Evolutionary conservation across 1,140 invertebrate genomes (phyloP), one percentile per base, ranked within the genome.

Genomic region (Pogonognathellus flavescens): DNA sequence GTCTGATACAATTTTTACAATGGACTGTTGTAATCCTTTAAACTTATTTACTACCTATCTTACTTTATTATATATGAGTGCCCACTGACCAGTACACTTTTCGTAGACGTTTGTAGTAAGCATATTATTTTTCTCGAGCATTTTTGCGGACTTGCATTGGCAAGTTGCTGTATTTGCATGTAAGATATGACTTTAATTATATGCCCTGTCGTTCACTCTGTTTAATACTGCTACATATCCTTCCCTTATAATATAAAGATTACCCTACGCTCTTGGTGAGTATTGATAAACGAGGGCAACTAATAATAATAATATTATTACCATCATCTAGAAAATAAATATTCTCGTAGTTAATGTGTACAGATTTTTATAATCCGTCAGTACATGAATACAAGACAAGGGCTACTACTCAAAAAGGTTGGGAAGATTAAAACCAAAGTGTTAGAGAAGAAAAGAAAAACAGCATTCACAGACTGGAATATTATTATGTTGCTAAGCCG

Each of bases 81-180:
- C 22, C 41, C 41, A 66, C 62, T 66, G 62, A 66, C 62, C 31
- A 41, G 62, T 22, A 66, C 20, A 66, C 31, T 41, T 41, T 41
- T 57, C 11, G 11, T 57, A 57, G 53, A 76, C 41, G 70, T 76
- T 76, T 76, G 49, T 25, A 57, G 53, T 41, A 41, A 25, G 62
- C 62, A 66, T 25, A 66, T 20, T 66, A 76, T 25, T 76, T 76
- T 76, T 76, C 70, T 76, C 49, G 70, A 76, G 49, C 70, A 76
- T 76, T 76, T 76, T 76, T 76, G 41, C 70, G n/a, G 70, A n/a
- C 70, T 76, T 11, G n/a, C 70, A 76, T 76, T 76, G 70, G 70
- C 70, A 41, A 50, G 70, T 76, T 76, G 70, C 70, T 76, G n/a
- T 20, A 66, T 76, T 76, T 76, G 70, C 70, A 76, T 76, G 25